Conservation (phyloP, 1,140 invertebrate genomes). For the Pissodes strobi region DNA sequence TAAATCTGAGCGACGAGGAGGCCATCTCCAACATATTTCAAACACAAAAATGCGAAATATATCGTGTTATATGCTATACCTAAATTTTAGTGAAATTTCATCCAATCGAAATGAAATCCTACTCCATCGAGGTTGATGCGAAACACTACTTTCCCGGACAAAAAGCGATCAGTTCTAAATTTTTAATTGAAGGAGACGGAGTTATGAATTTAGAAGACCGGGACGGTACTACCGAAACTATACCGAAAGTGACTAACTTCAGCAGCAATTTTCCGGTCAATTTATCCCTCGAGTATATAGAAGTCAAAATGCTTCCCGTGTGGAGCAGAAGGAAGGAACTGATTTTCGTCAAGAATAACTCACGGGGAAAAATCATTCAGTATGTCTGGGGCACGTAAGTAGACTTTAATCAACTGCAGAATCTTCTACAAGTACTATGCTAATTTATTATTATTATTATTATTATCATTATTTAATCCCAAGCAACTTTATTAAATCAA, state of each 20-base stretch:
- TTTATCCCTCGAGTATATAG: slow-evolving; percentile 11
- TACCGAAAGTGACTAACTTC: background rate
- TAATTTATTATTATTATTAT: too few species aligned
- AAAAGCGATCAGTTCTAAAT: background rate
- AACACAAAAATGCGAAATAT: too few species aligned
- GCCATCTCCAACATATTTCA: too few species aligned
- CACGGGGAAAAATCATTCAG: slow-evolving; percentile 11
- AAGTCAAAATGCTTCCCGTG: slow-evolving; percentile 2
- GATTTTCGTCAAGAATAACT: slow-evolving; percentile 24
- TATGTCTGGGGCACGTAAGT: slow-evolving; percentile 25
- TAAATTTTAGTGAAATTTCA: slow-evolving; percentile 18
- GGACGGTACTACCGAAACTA: background rate
- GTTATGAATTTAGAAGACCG: background rate
- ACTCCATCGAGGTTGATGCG: background rate
- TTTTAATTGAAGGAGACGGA: slow-evolving; percentile 1
- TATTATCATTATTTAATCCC: too few species aligned
- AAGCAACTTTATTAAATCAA: too few species aligned
- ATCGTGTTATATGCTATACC: too few species aligned
- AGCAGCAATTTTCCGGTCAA: background rate
- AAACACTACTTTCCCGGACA: background rate
- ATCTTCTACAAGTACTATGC: too few species aligned
- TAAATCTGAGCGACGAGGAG: too few species aligned
- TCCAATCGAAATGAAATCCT: slow-evolving; percentile 22
- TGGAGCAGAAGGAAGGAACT: slow-evolving; percentile 20
- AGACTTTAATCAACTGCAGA: too few species aligned